Evolutionary conservation across 2,888 invertebrate species (phyloP), one percentile per base, ranked within the genome.

Genomic region (Molorchus minor): DNA sequence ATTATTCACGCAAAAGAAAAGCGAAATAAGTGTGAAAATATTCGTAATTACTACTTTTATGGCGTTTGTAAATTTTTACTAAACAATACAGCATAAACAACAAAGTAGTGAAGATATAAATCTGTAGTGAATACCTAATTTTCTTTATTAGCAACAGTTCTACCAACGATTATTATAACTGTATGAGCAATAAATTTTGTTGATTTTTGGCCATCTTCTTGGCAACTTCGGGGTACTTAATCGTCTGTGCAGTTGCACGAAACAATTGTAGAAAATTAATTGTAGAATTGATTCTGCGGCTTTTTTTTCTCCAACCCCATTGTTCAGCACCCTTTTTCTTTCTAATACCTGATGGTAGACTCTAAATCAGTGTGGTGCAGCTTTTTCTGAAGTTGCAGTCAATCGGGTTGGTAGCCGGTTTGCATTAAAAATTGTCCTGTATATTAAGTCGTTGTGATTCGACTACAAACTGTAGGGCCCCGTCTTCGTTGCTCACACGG

Each of bases 121-220:
- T 47, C 36, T 43, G 43, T 53, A 53, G 19, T 20, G 25, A 10
- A 43, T 17, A 43, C 30, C 43, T 43, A 53, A 53, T 53, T 29
- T 43, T 30, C 40, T 43, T 33, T 21, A 33, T 17, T 19, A 13
- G 43, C 43, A 53, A 53, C 43, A 43, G 43, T 53, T 33, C 33
- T 53, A 33, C 33, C 41, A 52, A 40, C 25, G 35, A 20, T 33
- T 5, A 30, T 8, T 25, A 35, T 19, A 43, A 53, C 17, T 13
- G 5, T 41, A 53, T 20, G 25, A 52, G 41, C 20, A 12, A 43
- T 53, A 49, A 36, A 19, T 13, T 35, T 1, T 3, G 5, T 35
- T 47, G 21, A 47, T 47, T 35, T 47, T 35, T 35, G 8, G 47
- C 35, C 3, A 35, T 7, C 25, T 25, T n/a, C n/a, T n/a, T 19